phyloP scores from a whole-genome alignment of 2,888 invertebrate genomes.

The Panopea generosa region DNA sequence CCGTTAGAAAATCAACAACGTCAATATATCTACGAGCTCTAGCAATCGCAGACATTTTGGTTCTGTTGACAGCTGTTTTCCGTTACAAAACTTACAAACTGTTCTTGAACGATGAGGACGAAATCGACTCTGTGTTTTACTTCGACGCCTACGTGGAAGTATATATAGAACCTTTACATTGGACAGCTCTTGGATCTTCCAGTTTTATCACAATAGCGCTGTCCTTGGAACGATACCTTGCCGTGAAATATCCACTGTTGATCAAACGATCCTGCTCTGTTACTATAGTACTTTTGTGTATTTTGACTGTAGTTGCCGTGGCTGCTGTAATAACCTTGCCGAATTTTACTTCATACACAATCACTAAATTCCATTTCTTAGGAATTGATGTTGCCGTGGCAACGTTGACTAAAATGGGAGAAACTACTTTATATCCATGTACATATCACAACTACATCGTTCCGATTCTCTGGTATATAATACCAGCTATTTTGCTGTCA shows the following conservation, averaged over 20 bases:
- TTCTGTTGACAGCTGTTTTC: constrained; percentile 71
- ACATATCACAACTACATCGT: constrained; percentile 64
- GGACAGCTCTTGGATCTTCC: constrained; percentile 66
- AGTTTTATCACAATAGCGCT: constrained; percentile 67
- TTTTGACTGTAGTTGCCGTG: constrained; percentile 26
- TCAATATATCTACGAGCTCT: constrained; percentile 69
- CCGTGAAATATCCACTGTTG: constrained; percentile 62
- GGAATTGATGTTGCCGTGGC: constrained; percentile 43
- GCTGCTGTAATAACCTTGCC: constrained; percentile 58
- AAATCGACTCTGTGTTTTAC: constrained; percentile 53
- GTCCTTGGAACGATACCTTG: constrained; percentile 69
- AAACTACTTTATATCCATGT: constrained; percentile 59
- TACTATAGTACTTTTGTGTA: constrained; percentile 41
- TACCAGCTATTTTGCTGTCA: constrained; percentile 63
- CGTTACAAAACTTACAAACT: constrained; percentile 69
- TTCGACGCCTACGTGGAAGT: constrained; percentile 67
- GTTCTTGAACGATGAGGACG: constrained; percentile 57
- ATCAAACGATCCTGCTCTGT: constrained; percentile 56
- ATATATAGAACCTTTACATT: constrained; percentile 69
- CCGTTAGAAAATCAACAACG: constrained; percentile 66
- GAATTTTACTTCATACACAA: constrained; percentile 57
- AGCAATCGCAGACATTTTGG: constrained; percentile 69
- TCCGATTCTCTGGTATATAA: constrained; percentile 69
- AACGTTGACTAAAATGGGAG: constrained; percentile 51
- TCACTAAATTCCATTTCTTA: constrained; percentile 40